Percentiles rank a stretch among this genome's conserved stretches.
Conservation (phyloP, 2,888 invertebrate genomes). For the Cepaea hortensis region DNA sequence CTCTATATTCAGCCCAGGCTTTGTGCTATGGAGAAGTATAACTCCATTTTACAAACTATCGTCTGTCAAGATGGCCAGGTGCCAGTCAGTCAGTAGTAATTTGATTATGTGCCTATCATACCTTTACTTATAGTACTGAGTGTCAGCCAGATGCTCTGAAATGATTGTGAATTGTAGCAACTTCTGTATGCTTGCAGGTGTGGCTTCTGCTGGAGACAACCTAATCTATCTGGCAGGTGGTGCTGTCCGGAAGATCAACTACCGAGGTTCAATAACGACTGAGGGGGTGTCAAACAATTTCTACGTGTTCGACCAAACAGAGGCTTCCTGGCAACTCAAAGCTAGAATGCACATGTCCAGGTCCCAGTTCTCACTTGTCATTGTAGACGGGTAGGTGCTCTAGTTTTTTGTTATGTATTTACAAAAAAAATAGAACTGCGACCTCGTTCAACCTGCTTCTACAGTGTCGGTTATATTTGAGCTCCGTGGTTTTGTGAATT, state of each 20-base stretch:
- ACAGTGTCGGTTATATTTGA: not conserved
- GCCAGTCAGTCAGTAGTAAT: too few relatives aligned
- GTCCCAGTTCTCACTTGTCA: conserved; percentile 78
- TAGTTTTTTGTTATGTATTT: not conserved
- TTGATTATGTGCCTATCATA: too few relatives aligned
- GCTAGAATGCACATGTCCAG: conserved; percentile 78
- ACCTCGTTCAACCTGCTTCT: too few relatives aligned
- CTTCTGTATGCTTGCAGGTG: conserved; percentile 29
- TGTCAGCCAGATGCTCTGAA: too few relatives aligned
- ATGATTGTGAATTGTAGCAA: too few relatives aligned
- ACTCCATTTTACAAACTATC: too few relatives aligned
- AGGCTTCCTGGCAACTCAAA: conserved; percentile 78
- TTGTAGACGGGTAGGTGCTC: conserved; percentile 77
- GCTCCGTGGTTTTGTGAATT: too few relatives aligned
- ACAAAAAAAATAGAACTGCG: not conserved
- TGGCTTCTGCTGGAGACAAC: conserved; percentile 71
- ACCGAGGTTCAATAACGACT: conserved; percentile 72
- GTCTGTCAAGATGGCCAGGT: too few relatives aligned
- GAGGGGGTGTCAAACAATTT: conserved; percentile 72
- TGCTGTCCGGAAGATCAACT: conserved; percentile 73
- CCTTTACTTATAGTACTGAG: too few relatives aligned
- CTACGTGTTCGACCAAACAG: conserved; percentile 72
- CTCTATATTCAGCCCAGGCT: too few relatives aligned
- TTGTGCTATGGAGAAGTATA: too few relatives aligned
- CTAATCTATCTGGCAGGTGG: conserved; percentile 75